Evolutionary conservation across 2,113 vertebrate genomes (phyloP).

Genomic region (Rhynchomys soricoides): DNA sequence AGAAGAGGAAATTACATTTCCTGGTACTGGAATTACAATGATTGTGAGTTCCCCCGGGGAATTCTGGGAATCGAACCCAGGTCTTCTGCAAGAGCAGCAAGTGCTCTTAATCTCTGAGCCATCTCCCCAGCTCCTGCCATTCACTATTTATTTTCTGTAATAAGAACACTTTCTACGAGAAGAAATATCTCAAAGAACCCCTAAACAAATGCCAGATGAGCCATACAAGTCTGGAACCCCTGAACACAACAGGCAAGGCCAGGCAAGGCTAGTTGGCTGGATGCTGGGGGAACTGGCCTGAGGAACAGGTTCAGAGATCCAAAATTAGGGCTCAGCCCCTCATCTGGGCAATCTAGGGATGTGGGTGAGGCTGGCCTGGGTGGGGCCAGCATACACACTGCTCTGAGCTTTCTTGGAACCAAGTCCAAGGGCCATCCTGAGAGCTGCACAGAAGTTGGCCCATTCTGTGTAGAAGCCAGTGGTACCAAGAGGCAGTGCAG

Average conservation of each 20-base stretch:
- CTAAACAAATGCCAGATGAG: not conserved
- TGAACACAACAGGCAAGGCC: too few relatives aligned
- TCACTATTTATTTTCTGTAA: fast-evolving
- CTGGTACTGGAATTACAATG: not conserved
- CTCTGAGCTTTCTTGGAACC: not conserved
- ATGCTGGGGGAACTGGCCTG: not conserved
- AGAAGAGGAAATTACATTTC: not conserved
- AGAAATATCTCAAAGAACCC: not conserved
- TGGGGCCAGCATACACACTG: not conserved
- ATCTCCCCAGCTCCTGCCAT: not conserved
- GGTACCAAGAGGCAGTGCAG: not conserved
- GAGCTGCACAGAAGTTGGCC: not conserved
- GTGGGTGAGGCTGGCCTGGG: not conserved
- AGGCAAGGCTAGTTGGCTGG: not conserved
- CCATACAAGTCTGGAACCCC: fast-evolving
- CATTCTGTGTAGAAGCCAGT: not conserved
- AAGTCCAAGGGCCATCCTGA: fast-evolving
- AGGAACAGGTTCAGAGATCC: not conserved
- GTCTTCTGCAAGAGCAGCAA: not conserved
- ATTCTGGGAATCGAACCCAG: not conserved
- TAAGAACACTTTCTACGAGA: not conserved
- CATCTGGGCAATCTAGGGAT: not conserved
- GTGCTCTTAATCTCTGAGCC: not conserved
- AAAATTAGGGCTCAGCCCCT: not conserved
- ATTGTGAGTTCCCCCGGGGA: not conserved